These are phyloP conservation scores for Trypoxylus dichotomus DNA, from an alignment of 1,140 invertebrate species.

Conservation along the genomic window DNA sequence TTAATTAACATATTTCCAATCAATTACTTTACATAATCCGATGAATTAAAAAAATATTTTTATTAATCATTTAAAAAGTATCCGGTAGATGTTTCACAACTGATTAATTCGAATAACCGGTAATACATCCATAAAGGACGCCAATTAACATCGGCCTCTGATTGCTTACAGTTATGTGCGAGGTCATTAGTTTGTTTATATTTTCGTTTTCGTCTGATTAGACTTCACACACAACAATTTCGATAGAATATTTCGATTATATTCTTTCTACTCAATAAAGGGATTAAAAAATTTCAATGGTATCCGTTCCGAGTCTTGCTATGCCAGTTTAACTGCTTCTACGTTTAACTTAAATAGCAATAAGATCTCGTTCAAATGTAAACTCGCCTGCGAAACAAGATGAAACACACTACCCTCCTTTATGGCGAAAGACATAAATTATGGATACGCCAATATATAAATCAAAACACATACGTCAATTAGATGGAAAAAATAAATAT, in stretches of 20 bases:
- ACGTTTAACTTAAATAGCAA: not conserved
- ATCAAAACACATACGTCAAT: slow-evolving; percentile 22
- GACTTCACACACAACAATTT: not conserved
- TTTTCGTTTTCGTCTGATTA: slow-evolving; percentile 5
- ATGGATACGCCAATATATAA: slow-evolving; percentile 5
- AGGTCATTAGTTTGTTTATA: slow-evolving; percentile 22
- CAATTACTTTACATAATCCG: not conserved
- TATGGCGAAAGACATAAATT: not conserved
- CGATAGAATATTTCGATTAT: not conserved
- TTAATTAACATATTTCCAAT: slow-evolving; percentile 1
- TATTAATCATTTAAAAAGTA: not conserved
- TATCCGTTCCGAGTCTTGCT: not conserved
- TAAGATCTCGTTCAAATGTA: not conserved
- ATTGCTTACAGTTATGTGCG: not conserved
- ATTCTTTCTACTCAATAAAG: not conserved
- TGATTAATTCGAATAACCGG: slow-evolving; percentile 6
- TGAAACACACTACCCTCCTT: not conserved
- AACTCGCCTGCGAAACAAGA: not conserved
- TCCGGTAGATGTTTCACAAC: slow-evolving; percentile 3
- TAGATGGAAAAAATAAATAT: slow-evolving; percentile 13
- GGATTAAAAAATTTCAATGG: not conserved
- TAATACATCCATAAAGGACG: not conserved
- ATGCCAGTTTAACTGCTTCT: not conserved
- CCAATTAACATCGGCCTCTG: not conserved
- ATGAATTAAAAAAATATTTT: not conserved